Percentiles rank a stretch among this genome's conserved stretches.
Conservation (phyloP, 30 jellyfish, hydroid and myxozoan genomes). For the Aurelia aurita region DNA sequence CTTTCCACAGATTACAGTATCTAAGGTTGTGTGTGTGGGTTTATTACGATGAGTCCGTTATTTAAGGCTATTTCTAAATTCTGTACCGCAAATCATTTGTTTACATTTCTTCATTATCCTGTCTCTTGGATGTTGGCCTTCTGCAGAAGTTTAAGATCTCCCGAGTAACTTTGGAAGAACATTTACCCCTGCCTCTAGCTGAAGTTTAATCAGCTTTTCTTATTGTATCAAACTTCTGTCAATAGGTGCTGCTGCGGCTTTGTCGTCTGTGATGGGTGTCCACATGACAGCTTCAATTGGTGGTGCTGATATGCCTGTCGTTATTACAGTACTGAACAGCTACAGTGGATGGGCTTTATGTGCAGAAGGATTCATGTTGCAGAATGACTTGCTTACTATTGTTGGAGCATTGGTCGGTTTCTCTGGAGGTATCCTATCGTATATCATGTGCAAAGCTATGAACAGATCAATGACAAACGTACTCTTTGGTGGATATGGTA, state of each 20-base stretch:
- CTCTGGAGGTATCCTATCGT: conserved; percentile 96
- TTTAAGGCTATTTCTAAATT: no score
- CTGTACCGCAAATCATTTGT: no score
- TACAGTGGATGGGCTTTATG: conserved; percentile 99
- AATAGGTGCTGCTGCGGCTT: conserved; percentile 91
- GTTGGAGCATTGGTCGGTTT: conserved; percentile 98
- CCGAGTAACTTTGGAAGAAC: no score
- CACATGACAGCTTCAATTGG: conserved; percentile 99
- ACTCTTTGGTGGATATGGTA: conserved; percentile 97
- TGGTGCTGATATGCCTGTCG: conserved; percentile 99
- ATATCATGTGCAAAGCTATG: conserved; percentile 98
- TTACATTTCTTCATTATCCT: no score
- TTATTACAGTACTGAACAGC: conserved; percentile 94
- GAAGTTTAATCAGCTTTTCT: no score
- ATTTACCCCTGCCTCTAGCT: no score
- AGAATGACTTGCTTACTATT: conserved; percentile 89
- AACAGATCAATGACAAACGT: conserved; percentile 92
- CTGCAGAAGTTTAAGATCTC: no score
- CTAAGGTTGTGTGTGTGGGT: no score
- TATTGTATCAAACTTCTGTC: neutral
- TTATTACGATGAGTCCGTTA: no score
- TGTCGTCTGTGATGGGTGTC: conserved; percentile 95
- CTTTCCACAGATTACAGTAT: no score
- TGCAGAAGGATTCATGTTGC: conserved; percentile 98
- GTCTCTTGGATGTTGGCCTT: no score